These are phyloP conservation scores for Ommatoiulus sabulosus DNA, from an alignment of 2,888 invertebrate species.

Conservation along the genomic window DNA sequence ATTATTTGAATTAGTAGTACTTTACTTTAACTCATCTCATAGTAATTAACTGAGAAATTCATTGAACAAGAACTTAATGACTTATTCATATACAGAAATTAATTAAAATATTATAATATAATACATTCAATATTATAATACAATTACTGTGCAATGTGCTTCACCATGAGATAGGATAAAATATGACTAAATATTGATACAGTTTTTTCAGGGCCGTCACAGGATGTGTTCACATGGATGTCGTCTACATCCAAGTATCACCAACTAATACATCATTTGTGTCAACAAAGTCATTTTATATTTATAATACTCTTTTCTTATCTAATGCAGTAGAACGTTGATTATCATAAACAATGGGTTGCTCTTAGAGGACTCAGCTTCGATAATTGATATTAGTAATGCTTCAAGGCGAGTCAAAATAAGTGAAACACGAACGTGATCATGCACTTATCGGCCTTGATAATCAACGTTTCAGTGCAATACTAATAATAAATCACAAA, in stretches of 20 bases:
- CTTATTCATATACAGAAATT: no score
- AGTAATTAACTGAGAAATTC: not conserved
- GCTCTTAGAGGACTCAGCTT: no score
- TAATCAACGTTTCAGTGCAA: no score
- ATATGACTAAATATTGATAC: constrained; percentile 31
- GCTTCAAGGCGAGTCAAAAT: no score
- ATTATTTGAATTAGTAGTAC: not conserved
- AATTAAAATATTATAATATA: no score
- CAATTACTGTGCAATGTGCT: no score
- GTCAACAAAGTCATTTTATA: not conserved
- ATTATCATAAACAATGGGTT: not conserved
- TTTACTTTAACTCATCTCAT: not conserved
- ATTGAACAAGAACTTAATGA: no score
- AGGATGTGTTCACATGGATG: constrained; percentile 42
- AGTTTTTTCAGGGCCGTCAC: not conserved
- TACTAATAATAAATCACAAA: no score
- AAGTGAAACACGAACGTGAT: no score
- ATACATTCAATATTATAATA: no score
- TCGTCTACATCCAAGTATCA: not conserved
- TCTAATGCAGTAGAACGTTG: not conserved
- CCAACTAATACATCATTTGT: not conserved
- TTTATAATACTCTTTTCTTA: not conserved
- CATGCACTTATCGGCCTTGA: no score
- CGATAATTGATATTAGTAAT: not conserved
- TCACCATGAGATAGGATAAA: not conserved